Conservation (phyloP, 2,797 vertebrate genomes). For the Lepilemur ruficaudatus region DNA sequence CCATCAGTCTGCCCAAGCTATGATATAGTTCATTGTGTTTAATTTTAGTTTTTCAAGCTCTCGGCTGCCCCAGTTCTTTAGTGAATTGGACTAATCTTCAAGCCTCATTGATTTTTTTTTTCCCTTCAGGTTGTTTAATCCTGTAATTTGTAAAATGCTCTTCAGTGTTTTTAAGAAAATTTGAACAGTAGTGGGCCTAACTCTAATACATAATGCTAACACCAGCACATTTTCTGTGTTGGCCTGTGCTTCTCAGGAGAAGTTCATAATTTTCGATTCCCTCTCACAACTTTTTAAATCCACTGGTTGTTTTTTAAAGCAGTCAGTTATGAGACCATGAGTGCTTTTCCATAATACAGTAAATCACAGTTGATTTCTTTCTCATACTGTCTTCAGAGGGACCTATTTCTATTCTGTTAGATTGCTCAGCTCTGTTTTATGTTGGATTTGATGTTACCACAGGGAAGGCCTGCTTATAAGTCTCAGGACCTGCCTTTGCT, state of each 20-base stretch:
- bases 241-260: not conserved
- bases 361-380: not conserved
- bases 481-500: not conserved
- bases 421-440: not conserved
- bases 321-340: not conserved
- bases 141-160: slow-evolving; percentile 16
- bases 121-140: slow-evolving; percentile 1
- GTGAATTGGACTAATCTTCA: not conserved
- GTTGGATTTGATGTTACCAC: slow-evolving; percentile 25
- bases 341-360: not conserved
- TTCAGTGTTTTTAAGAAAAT: not conserved
- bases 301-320: not conserved
- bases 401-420: not conserved
- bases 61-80: not conserved
- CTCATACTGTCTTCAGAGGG: not conserved
- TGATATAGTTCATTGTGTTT: not conserved
- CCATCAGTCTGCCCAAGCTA: not conserved
- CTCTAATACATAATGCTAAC: not conserved
- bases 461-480: not conserved
- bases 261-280: slow-evolving; percentile 36
- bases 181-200: not conserved
- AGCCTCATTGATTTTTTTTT: not conserved
- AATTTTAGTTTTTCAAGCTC: not conserved
- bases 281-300: not conserved
- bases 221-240: not conserved